These are phyloP conservation scores for Lacanobia oleracea DNA, from an alignment of 2,888 invertebrate species.

Conservation along the genomic window DNA sequence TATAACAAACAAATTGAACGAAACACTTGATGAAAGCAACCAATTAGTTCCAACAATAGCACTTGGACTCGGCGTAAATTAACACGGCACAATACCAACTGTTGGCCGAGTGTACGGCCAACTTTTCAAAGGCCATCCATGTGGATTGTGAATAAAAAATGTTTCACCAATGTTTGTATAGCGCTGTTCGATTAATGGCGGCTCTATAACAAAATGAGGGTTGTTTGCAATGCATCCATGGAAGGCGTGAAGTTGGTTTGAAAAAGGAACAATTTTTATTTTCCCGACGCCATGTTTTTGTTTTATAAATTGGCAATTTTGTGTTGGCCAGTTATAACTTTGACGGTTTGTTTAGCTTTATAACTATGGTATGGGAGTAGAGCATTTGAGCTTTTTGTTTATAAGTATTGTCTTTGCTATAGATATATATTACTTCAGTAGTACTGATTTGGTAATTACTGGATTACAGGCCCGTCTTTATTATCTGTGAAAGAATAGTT, in stretches of 20 bases:
- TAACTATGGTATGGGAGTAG: neutral
- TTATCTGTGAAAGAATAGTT: conserved; percentile 3
- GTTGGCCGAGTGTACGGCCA: conserved; percentile 53
- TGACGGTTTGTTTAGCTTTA: neutral
- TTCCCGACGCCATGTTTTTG: conserved; percentile 10
- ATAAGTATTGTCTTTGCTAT: neutral
- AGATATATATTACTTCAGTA: neutral
- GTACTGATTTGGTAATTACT: neutral
- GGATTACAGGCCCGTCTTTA: neutral
- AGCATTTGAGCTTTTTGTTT: neutral
- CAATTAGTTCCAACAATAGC: conserved; percentile 71
- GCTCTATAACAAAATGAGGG: conserved; percentile 42
- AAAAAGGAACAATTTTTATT: conserved; percentile 33
- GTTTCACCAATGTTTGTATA: conserved; percentile 50
- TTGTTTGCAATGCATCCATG: conserved; percentile 34
- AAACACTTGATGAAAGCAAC: conserved; percentile 62
- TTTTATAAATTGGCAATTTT: conserved; percentile 7
- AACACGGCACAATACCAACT: conserved; percentile 55
- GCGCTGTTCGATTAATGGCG: conserved; percentile 44
- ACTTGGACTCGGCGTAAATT: conserved; percentile 52
- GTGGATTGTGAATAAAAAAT: conserved; percentile 54
- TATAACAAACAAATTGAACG: conserved; percentile 51
- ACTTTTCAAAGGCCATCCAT: conserved; percentile 60
- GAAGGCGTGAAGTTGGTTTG: conserved; percentile 35
- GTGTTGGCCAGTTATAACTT: neutral